A percentile compares a stretch with the other conserved stretches of the same genome.
These are phyloP conservation scores for Brenthis daphne DNA, from an alignment of 2,888 invertebrate species.

Conservation along the genomic window DNA sequence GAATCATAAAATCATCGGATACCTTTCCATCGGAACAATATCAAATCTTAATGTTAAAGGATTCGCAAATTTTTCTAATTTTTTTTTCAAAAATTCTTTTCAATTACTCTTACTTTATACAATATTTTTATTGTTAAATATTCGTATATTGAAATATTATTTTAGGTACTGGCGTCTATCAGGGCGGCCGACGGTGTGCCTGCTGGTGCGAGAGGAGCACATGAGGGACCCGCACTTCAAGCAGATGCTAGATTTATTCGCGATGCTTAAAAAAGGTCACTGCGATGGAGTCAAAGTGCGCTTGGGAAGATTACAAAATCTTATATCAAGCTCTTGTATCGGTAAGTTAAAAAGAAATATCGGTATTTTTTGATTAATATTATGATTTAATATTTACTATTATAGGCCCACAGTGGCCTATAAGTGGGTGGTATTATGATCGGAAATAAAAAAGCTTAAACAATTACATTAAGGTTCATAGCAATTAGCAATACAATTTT, in stretches of 20 bases:
- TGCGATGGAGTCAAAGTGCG: conserved; percentile 98
- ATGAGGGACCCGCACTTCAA: conserved; percentile 98
- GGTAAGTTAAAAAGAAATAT: conserved; percentile 69
- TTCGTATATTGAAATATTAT: not conserved
- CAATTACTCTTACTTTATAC: too few relatives aligned
- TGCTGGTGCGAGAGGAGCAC: conserved; percentile 96
- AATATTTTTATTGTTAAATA: not conserved
- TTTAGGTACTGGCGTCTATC: conserved; percentile 96
- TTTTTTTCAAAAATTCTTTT: too few relatives aligned
- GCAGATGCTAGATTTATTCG: conserved; percentile 97
- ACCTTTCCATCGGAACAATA: too few relatives aligned
- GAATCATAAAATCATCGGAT: too few relatives aligned
- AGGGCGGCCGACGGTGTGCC: conserved; percentile 97
- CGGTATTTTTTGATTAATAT: not conserved
- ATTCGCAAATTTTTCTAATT: too few relatives aligned
- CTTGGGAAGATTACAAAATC: conserved; percentile 95
- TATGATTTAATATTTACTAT: not conserved
- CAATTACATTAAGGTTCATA: too few relatives aligned
- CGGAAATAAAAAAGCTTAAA: too few relatives aligned
- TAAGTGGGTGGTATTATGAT: too few relatives aligned
- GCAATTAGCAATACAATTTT: too few relatives aligned
- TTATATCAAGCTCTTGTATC: conserved; percentile 98
- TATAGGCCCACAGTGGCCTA: too few relatives aligned
- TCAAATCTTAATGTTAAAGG: too few relatives aligned
- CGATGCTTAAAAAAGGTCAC: conserved; percentile 98